Base-by-base conservation (phyloP, 2,797 vertebrate species). In the Sebastes itinus region DNA sequence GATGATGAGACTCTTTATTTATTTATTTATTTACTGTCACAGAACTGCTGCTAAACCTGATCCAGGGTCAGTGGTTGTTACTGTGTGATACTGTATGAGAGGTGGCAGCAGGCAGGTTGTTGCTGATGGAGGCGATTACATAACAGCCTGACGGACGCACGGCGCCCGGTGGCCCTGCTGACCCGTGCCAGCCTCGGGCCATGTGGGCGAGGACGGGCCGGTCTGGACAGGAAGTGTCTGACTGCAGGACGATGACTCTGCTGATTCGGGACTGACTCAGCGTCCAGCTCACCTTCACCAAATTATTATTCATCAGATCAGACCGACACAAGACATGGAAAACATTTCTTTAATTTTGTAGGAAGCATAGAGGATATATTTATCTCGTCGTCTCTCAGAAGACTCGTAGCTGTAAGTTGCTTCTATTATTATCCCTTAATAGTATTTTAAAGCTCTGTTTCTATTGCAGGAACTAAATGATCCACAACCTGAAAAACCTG, bases 121-220 rank as follows among this genome's bases (percentile, higher is more conserved):
- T 46, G 16, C 42, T 42, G 18, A 52, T 52, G 4, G 49, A 52
- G 20, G 49, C 20, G 49, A 56, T 85, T 80, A 78, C 77, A 42
- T 79, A 63, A 89, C n/a, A 69, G 81, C 30, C 77, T 70, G 72
- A 13, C 14, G 70, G 75, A 75, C 87, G 77, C 81, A 25, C 32
- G 77, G 75, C 69, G 10, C 35, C 35, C 12, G 12, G 12, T 2
- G 35, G 60, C 69, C 64, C 4, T 38, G 23, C 65, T 5, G 61
- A 60, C 58, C 74, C 0, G 23, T 84, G 85, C 89, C 89, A 89
- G 80, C 80, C 77, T 64, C 5, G 67, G 64, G 64, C 77, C 86
- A 78, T 84, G 87, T 80, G 82, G 79, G 35, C 1, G 74, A 73
- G 80, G 54, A 80, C 49, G 42, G 77, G 72, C 66, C 5, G 25